phyloP scores from a whole-genome alignment of 2,888 invertebrate genomes.

The Eilema caniola region DNA sequence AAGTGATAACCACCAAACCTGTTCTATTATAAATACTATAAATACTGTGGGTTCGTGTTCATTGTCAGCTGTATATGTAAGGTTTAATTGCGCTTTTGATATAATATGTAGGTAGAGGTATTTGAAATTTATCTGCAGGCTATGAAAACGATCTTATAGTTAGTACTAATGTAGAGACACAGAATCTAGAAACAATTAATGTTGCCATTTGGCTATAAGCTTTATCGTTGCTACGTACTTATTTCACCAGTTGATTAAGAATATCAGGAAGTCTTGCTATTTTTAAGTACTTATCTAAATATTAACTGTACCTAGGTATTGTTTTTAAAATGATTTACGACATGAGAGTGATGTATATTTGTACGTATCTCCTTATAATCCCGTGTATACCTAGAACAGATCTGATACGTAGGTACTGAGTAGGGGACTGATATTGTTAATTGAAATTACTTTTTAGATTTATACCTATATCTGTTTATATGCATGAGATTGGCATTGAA shows the following conservation, averaged over 20 bases:
- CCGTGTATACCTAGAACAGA: too few relatives aligned
- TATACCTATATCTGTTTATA: too few relatives aligned
- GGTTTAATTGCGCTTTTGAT: slow-evolving; percentile 4
- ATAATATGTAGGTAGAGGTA: not conserved
- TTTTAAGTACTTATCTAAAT: too few relatives aligned
- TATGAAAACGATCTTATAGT: not conserved
- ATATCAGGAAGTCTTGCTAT: not conserved
- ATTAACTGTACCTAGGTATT: too few relatives aligned
- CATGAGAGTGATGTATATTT: too few relatives aligned
- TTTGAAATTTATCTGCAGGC: not conserved
- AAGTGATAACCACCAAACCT: slow-evolving; percentile 12
- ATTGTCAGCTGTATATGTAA: slow-evolving; percentile 16
- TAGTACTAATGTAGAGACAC: not conserved
- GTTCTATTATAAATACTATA: slow-evolving; percentile 16
- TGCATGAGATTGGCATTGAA: too few relatives aligned
- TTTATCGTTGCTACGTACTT: not conserved
- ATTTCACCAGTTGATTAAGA: not conserved
- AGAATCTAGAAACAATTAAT: not conserved
- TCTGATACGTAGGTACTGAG: too few relatives aligned
- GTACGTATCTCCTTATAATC: too few relatives aligned
- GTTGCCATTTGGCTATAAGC: too few relatives aligned
- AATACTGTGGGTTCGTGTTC: slow-evolving; percentile 15
- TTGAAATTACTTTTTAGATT: too few relatives aligned
- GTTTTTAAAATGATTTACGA: too few relatives aligned
- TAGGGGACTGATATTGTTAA: too few relatives aligned